Percentiles rank a stretch among this genome's conserved stretches.
Evolutionary conservation across 2,888 invertebrate genomes (phyloP).

Genomic region (Nemurella pictetii): DNA sequence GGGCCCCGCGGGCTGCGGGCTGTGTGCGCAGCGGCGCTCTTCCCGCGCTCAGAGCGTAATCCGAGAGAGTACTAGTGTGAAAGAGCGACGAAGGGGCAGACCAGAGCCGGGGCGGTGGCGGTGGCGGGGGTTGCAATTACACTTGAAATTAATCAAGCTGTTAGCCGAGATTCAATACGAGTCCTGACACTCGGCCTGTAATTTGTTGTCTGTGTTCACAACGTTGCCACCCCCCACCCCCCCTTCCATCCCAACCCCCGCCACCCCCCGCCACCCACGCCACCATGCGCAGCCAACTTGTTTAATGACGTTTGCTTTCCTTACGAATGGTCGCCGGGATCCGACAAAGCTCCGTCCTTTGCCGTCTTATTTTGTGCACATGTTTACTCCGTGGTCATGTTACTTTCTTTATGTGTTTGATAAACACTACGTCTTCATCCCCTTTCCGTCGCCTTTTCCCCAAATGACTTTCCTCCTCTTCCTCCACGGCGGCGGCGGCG

Average conservation of each 20-base stretch:
- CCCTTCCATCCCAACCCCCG: too few relatives aligned
- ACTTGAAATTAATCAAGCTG: background rate
- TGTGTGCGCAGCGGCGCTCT: background rate
- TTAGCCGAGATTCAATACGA: background rate
- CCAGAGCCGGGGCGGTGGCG: too few relatives aligned
- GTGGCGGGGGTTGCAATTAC: background rate
- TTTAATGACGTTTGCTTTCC: background rate
- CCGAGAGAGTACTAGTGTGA: background rate
- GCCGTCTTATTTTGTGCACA: background rate
- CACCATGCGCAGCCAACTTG: background rate
- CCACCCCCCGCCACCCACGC: too few relatives aligned
- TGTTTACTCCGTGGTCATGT: background rate
- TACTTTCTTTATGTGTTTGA: constrained; percentile 22
- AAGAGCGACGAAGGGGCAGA: background rate
- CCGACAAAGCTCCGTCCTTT: background rate
- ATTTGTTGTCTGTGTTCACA: background rate
- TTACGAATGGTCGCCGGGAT: background rate
- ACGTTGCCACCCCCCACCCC: background rate
- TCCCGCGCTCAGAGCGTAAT: background rate
- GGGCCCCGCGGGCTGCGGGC: background rate
- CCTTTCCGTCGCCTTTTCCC: constrained; percentile 20
- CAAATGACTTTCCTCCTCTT: constrained; percentile 7
- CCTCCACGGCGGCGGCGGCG: background rate
- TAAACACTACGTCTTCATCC: constrained; percentile 11
- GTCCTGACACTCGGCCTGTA: background rate